phyloP scores from a whole-genome alignment of 2,888 invertebrate genomes.

The Eristalinus sepulchralis region DNA sequence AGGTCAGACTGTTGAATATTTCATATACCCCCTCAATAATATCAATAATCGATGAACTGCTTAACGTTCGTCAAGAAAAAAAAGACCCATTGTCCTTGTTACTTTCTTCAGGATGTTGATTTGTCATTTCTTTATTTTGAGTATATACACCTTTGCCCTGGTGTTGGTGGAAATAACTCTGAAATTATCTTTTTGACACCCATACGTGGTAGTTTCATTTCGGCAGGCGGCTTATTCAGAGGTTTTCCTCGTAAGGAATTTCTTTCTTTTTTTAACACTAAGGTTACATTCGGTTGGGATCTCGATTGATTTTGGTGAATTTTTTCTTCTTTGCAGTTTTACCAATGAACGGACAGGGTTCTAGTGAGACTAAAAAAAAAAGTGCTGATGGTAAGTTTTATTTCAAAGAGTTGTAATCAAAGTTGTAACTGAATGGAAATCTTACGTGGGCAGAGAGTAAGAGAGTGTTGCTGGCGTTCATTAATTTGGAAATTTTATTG shows the following conservation, averaged over 20 bases:
- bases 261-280: neutral
- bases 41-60: slow-evolving; percentile 65
- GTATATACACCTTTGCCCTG: neutral
- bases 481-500: no score
- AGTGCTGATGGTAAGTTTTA: slow-evolving; percentile 77
- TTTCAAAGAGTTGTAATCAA: neutral
- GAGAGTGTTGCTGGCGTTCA: no score
- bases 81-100: slow-evolving; percentile 50
- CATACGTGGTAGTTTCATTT: slow-evolving; percentile 19
- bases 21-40: slow-evolving; percentile 29
- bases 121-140: slow-evolving; percentile 30
- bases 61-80: slow-evolving; percentile 35
- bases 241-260: slow-evolving; percentile 1
- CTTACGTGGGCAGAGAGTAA: no score
- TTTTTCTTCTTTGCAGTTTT: slow-evolving; percentile 76
- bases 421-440: no score
- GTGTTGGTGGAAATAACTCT: neutral
- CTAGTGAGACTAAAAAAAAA: slow-evolving; percentile 75
- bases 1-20: slow-evolving; percentile 60
- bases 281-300: neutral
- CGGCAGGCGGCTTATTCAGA: slow-evolving; percentile 20
- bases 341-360: slow-evolving; percentile 79
- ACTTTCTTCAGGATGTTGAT: slow-evolving; percentile 35
- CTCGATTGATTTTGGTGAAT: neutral
- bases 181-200: slow-evolving; percentile 15